Base-by-base conservation (phyloP, 2,113 vertebrate genomes). In the Physeter macrocephalus region DNA sequence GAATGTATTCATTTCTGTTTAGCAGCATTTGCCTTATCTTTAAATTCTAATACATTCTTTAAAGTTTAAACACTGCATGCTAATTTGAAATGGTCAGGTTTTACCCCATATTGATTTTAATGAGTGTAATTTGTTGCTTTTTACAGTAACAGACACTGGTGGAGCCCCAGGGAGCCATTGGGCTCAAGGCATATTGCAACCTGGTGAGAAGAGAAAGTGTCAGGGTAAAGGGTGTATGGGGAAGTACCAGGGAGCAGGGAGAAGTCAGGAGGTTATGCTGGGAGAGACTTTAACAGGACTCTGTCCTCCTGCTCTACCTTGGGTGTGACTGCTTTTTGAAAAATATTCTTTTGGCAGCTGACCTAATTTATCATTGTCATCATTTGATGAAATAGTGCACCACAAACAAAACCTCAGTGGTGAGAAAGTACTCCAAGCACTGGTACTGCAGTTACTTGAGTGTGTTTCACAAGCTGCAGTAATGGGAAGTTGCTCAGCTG, bases 31-130 rank as follows among this genome's bases (percentile, higher is more conserved):
- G 57, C 61, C 34, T 61, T 86, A n/a, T 94, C 85, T 97, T 85
- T 91, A 74, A 88, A 86, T 90, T 85, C 8, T 67, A 49, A 93
- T 72, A 34, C 23, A 62, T 39, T 69, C n/a, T 86, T 95, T 72
- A 80, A 92, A 95, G 36, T 83, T 82, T 93, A 66, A 91, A 93
- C 4, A 27, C n/a, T 46, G n/a, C 46, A 27, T 69, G 57, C 36
- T 96, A 86, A 78, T 64, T 92, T 93, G 49, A 84, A 88, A 81
- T 86, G 36, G 52, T 78, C 46, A 80, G 80, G 27, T 57, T 96
- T 93, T 94, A 94, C 91, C 86, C 67, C 57, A 71, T 96, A 87
- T 89, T 96, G 90, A 95, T 93, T 97, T 95, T 78, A 95, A 95
- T 84, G 78, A 96, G 77, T 46, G 0, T 29, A 62, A 59, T 84